phyloP scores from a whole-genome alignment of 1,140 invertebrate genomes.

The Drosophila parabipectinata region DNA sequence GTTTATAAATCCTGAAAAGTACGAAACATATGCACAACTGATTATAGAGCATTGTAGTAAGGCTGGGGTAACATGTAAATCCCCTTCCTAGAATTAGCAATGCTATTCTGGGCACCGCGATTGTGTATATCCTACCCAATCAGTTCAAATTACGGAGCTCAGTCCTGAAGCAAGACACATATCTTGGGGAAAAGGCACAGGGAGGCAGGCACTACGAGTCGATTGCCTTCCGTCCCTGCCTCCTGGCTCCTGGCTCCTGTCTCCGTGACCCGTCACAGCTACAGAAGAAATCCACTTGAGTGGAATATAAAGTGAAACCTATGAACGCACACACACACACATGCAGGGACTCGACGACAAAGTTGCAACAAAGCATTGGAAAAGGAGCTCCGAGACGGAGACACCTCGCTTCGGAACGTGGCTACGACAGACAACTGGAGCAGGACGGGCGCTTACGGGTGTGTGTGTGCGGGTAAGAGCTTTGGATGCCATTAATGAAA shows the following conservation, averaged over 20 bases:
- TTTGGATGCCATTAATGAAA: slow-evolving; percentile 72
- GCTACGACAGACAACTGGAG: slow-evolving; percentile 39
- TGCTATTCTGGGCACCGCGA: slow-evolving; percentile 7
- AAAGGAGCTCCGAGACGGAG: slow-evolving; percentile 29
- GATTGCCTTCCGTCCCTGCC: slow-evolving; percentile 26
- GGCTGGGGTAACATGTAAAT: neutral
- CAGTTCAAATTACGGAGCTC: slow-evolving; percentile 45
- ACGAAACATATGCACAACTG: too few species aligned
- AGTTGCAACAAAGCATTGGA: slow-evolving; percentile 53
- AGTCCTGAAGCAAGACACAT: slow-evolving; percentile 37
- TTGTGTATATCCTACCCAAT: slow-evolving; percentile 32
- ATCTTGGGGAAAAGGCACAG: slow-evolving; percentile 12
- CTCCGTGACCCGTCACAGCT: slow-evolving; percentile 30
- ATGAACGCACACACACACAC: slow-evolving; percentile 10
- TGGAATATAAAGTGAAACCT: slow-evolving; percentile 55
- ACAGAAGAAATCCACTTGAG: slow-evolving; percentile 53
- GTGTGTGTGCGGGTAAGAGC: slow-evolving; percentile 37
- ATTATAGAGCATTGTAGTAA: neutral
- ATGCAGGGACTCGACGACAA: slow-evolving; percentile 23
- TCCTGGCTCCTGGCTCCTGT: neutral
- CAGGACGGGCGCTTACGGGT: slow-evolving; percentile 30
- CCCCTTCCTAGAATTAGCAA: neutral
- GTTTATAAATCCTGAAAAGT: too few species aligned
- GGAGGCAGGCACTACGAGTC: slow-evolving; percentile 8
- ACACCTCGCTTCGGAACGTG: slow-evolving; percentile 40